phyloP scores from a whole-genome alignment of 2,888 invertebrate species.

The Thecophora atra region DNA sequence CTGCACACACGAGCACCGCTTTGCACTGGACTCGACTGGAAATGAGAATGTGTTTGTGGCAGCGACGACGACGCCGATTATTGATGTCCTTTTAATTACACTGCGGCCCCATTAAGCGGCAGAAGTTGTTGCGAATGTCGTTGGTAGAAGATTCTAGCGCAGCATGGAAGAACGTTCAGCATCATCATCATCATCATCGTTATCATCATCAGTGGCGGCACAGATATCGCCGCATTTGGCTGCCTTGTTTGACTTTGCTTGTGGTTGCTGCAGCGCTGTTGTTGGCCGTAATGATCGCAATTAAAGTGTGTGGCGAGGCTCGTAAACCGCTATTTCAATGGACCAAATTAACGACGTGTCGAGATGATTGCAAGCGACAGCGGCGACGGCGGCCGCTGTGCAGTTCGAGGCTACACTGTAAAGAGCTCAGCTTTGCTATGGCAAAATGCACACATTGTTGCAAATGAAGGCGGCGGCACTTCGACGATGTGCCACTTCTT shows the following conservation, averaged over 20 bases:
- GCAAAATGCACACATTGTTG: too few relatives aligned
- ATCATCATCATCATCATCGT: background rate
- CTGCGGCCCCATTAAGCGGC: conserved; percentile 12
- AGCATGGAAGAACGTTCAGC: background rate
- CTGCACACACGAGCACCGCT: background rate
- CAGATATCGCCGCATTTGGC: conserved; percentile 10
- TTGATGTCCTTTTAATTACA: conserved; percentile 38
- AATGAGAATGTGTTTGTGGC: background rate
- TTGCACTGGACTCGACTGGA: background rate
- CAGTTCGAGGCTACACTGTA: conserved; percentile 20
- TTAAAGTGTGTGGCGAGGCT: conserved; percentile 32
- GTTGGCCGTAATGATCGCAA: conserved; percentile 30
- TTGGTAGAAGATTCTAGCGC: conserved; percentile 18
- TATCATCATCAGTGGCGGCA: background rate
- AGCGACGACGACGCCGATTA: conserved; percentile 12
- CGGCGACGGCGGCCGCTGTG: background rate
- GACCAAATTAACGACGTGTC: conserved; percentile 35
- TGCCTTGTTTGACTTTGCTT: background rate
- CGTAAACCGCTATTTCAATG: conserved; percentile 36
- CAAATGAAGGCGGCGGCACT: too few relatives aligned
- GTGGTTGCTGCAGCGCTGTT: conserved; percentile 7
- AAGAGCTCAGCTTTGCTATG: background rate
- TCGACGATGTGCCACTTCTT: too few relatives aligned
- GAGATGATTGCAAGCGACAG: conserved; percentile 24
- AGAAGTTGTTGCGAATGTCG: background rate